phyloP scores from a whole-genome alignment of 2,888 invertebrate species.

The Ormia ochracea region DNA sequence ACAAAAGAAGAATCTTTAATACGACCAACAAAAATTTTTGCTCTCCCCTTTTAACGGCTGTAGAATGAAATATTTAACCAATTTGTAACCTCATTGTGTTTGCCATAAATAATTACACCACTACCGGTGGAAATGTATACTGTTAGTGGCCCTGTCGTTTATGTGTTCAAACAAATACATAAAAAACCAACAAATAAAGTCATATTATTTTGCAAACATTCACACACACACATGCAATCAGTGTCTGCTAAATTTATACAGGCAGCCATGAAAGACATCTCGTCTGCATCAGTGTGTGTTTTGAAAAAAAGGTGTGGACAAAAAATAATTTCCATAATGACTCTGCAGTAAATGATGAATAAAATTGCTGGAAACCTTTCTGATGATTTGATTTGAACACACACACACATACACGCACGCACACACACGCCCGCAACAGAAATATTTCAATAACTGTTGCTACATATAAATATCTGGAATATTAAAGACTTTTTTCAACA shows the following conservation, averaged over 20 bases:
- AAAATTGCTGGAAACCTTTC: conserved; percentile 5
- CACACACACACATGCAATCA: not conserved
- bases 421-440: too few relatives aligned
- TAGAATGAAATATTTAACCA: conserved; percentile 32
- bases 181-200: conserved; percentile 47
- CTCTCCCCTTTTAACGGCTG: not conserved
- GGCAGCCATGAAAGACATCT: too few relatives aligned
- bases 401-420: too few relatives aligned
- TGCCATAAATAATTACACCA: conserved; percentile 58
- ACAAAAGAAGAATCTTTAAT: too few relatives aligned
- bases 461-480: not conserved
- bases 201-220: conserved; percentile 5
- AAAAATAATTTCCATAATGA: conserved; percentile 42
- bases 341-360: conserved; percentile 20
- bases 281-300: not conserved
- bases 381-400: not conserved
- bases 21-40: too few relatives aligned
- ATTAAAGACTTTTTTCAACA: not conserved
- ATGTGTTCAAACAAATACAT: conserved; percentile 31
- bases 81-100: conserved; percentile 61
- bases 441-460: not conserved
- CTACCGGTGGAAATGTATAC: conserved; percentile 57
- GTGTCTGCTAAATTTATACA: too few relatives aligned
- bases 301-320: conserved; percentile 31
- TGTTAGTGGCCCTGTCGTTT: conserved; percentile 39